Evolutionary conservation across 2,113 vertebrate species (phyloP).

Genomic region (cattle (Bos taurus)): ARS-UCD2.0 NC_037332.1:77287001-77287500

Average conservation of each 20-base stretch:
- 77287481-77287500: background rate
- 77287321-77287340: background rate
- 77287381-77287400: background rate
- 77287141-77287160: background rate
- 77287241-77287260: background rate
- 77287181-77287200: too few relatives aligned
- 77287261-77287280: background rate
- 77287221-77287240: background rate
- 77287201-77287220: background rate
- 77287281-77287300: background rate
- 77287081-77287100: background rate
- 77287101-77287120: background rate
- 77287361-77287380: background rate
- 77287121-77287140: background rate
- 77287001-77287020: background rate
- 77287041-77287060: background rate
- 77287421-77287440: background rate
- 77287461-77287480: background rate
- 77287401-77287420: background rate
- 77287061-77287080: background rate
- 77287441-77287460: background rate
- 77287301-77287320: background rate
- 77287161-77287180: background rate
- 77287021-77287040: background rate
- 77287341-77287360: background rate